Base-by-base conservation (phyloP, 2,888 invertebrate species). In the Aethes cnicana region DNA sequence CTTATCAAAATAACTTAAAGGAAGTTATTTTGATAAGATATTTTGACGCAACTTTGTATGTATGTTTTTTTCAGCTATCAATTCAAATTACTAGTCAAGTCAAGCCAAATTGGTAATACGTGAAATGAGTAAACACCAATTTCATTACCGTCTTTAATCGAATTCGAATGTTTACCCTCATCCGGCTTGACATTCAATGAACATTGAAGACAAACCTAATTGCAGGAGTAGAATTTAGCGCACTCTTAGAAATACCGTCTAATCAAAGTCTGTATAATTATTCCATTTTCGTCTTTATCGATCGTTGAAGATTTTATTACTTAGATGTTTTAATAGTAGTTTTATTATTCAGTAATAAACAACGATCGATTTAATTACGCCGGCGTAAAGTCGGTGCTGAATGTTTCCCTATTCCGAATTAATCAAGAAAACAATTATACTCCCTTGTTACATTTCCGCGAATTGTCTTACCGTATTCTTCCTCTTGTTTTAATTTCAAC, bases 351-450 rank as follows among this genome's bases (percentile, higher is more conserved):
- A 42, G 36, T 43, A 14, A 39, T 48, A 37, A 42, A 48, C 35
- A 53, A 36, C 42, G 41, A 53, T 48, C 43, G 36, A 7, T 47
- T 36, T 44, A 48, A 52, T 48, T 53, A 44, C 46, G 23, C 36
- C 25, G 30, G 43, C 37, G 47, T 43, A 50, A 50, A 50, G 43
- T 37, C 59, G 63, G 33, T 57, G 57, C 47, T 53, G 56, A 63
- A 63, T 59, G 56, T 64, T 67, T 64, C 64, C 65, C 65, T 66
- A 72, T 68, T 73, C 68, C 63, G 77, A 79, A 81, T 82, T 79
- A 82, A 84, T 84, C 75, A 81, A 73, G 77, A 75, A 81, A 83
- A 82, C 77, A 82, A 83, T 83, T 81, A 81, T 74, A 70, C 65
- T 65, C 66, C 65, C 71, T 66, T 76, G 77, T 77, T 72, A 69